Evolutionary conservation across 2,797 vertebrate genomes (phyloP).

Genomic region (Sylvia borin): DNA sequence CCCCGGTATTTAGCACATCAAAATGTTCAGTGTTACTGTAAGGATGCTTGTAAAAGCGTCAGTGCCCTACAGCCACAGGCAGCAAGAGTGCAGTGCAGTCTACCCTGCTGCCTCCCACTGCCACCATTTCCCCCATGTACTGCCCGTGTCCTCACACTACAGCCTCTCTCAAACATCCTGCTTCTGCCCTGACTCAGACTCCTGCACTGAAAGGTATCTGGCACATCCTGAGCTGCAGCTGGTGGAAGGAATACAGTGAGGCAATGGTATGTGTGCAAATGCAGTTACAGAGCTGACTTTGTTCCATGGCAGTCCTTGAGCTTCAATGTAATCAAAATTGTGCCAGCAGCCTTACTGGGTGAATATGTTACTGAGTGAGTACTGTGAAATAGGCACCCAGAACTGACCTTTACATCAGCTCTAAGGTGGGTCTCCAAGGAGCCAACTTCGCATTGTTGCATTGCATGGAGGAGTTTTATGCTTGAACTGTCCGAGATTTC

Average conservation of each 20-base stretch:
- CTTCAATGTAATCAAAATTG: not conserved
- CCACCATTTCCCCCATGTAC: not conserved
- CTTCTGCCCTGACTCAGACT: not conserved
- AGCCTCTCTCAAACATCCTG: not conserved
- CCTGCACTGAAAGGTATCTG: not conserved
- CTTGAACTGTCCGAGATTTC: not conserved
- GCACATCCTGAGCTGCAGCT: constrained; percentile 13
- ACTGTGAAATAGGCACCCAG: not conserved
- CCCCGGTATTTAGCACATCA: not conserved
- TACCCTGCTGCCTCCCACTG: fast-evolving
- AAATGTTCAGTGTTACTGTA: not conserved
- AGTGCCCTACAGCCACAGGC: too few species aligned
- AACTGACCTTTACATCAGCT: not conserved
- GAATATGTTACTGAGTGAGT: not conserved
- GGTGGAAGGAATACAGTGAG: not conserved
- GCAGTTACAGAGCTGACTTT: constrained; percentile 37
- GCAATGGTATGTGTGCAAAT: constrained; percentile 26
- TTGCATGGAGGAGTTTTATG: not conserved
- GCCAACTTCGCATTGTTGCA: not conserved
- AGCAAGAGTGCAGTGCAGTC: not conserved
- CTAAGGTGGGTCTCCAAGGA: not conserved
- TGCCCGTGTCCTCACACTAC: fast-evolving
- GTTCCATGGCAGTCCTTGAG: not conserved
- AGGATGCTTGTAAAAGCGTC: not conserved
- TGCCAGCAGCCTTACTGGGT: not conserved